Evolutionary conservation across 2,113 vertebrate genomes (phyloP).

Genomic region (Leucoraja erinaceus): DNA sequence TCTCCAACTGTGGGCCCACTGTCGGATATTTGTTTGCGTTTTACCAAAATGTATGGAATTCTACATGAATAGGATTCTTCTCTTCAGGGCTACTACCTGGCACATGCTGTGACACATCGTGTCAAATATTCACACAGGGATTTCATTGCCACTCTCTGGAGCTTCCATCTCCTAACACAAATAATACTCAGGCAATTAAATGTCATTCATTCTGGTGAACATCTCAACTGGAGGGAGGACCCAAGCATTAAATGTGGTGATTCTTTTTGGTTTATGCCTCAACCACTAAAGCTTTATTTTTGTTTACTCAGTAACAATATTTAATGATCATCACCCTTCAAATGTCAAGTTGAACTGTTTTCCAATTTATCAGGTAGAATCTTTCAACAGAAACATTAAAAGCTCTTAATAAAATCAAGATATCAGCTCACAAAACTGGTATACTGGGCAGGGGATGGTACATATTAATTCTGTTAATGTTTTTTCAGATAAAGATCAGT

Average conservation of each 20-base stretch:
- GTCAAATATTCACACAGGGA: background rate
- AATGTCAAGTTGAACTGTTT: background rate
- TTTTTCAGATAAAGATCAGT: background rate
- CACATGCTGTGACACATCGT: background rate
- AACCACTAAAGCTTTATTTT: background rate
- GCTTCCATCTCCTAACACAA: background rate
- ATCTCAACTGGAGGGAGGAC: background rate
- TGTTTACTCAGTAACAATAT: background rate
- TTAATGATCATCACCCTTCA: background rate
- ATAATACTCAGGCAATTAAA: background rate
- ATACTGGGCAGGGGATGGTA: background rate
- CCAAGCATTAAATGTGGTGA: background rate
- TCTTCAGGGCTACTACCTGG: background rate
- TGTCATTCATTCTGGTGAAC: background rate
- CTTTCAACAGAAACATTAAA: background rate
- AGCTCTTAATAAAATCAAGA: background rate
- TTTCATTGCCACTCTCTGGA: background rate
- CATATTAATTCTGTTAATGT: background rate
- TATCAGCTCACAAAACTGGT: background rate
- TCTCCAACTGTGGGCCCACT: background rate
- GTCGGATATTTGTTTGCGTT: background rate
- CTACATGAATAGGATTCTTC: background rate
- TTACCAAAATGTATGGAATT: background rate
- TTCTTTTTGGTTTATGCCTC: too few relatives aligned
- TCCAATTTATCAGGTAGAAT: background rate